Evolutionary conservation across 2,113 vertebrate genomes (phyloP), one percentile per base, ranked within the genome.

Genomic region (Holacanthus passer): DNA sequence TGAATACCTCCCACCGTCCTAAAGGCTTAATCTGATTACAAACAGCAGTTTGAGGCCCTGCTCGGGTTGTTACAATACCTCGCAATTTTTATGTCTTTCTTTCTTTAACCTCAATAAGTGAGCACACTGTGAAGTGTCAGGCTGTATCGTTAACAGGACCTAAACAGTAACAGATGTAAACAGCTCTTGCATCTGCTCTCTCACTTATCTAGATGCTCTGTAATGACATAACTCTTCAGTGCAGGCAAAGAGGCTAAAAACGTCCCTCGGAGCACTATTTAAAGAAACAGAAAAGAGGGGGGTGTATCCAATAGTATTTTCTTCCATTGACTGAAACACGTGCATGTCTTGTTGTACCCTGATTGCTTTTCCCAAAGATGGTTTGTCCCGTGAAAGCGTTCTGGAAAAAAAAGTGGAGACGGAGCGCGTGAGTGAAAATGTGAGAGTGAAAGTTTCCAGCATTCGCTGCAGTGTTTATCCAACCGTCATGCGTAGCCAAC

Each of bases 371-470:
- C 88, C 91, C 91, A 87, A 81, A 88, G 87, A 93, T 89, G 88
- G 85, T 83, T 86, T 74, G 83, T 86, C 64, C 82, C 48, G 71
- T 37, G 73, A 87, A 90, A 80, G 81, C 62, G 88, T 82, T 84
- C 90, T 89, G 89, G 89, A 80, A 91, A 89, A 81, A 80, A 84
- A 85, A 67, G 11, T 13, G 0, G 24, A 78, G 83, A 17, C 50
- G 8, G 85, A 86, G 83, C 64, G 88, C 60, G 79, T 84, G 87
- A 87, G 83, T 88, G 76, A 86, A 84, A 84, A 77, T 82, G 87
- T 82, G 88, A 73, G 88, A 87, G 88, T 89, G 89, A 92, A 88
- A 92, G 86, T 93, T 91, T 93, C 89, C 90, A 89, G 87, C 84
- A 73, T 91, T 90, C 73, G 12, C 64, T 75, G 74, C 68, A 63